Percentiles rank a stretch among this genome's conserved stretches.
phyloP scores from a whole-genome alignment of 2,113 vertebrate genomes.

The Hemibagrus wyckioides region DNA sequence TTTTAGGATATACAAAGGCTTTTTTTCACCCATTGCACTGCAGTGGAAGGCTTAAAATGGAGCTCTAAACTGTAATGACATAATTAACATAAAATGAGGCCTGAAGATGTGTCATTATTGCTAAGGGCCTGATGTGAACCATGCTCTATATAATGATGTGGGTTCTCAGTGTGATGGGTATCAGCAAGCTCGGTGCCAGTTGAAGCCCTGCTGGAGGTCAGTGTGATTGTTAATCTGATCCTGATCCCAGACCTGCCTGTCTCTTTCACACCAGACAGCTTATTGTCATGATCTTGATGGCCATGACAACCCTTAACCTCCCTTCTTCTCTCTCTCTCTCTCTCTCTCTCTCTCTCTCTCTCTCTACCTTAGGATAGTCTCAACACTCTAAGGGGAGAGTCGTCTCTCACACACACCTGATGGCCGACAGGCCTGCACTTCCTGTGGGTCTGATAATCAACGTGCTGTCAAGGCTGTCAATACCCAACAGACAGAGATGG shows the following conservation, averaged over 20 bases:
- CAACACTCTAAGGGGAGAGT: slow-evolving; percentile 76
- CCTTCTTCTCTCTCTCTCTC: slow-evolving; percentile 47
- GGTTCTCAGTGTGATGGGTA: slow-evolving; percentile 48
- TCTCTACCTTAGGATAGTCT: slow-evolving; percentile 76
- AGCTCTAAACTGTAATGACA: slow-evolving; percentile 37
- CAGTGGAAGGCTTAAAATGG: slow-evolving; percentile 24
- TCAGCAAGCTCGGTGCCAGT: slow-evolving; percentile 46
- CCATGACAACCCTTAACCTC: slow-evolving; percentile 75
- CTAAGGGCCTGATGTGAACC: slow-evolving; percentile 43
- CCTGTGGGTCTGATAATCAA: slow-evolving; percentile 96
- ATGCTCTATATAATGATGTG: slow-evolving; percentile 49
- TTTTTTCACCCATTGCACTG: slow-evolving; percentile 9
- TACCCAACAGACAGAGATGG: slow-evolving; percentile 82
- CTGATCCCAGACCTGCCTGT: slow-evolving; percentile 72
- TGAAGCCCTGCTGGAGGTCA: slow-evolving; percentile 54
- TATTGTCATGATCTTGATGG: slow-evolving; percentile 76
- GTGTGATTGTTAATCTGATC: slow-evolving; percentile 67
- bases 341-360: slow-evolving; percentile 42
- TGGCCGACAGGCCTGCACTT: slow-evolving; percentile 89
- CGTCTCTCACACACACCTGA: slow-evolving; percentile 81
- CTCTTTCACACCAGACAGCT: slow-evolving; percentile 68
- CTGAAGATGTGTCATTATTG: slow-evolving; percentile 33
- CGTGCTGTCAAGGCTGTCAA: slow-evolving; percentile 94
- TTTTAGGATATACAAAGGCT: slow-evolving; percentile 22
- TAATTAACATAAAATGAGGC: slow-evolving; percentile 53